These are phyloP conservation scores for Eueremaeus valkanovi DNA, from an alignment of 2,888 invertebrate species.

Conservation along the genomic window DNA sequence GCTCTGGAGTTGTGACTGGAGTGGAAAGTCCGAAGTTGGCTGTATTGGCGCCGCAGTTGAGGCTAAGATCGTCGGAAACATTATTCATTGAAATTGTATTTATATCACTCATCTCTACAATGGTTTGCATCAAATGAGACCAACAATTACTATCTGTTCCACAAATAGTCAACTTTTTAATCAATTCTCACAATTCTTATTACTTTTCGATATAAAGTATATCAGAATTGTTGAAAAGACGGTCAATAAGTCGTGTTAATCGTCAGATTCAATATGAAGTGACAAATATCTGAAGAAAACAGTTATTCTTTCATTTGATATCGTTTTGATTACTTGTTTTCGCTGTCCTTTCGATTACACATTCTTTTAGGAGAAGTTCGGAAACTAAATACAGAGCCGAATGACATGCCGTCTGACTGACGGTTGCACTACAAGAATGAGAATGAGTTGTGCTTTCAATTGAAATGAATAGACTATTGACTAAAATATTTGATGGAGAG, in stretches of 20 bases:
- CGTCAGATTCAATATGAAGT: too few species aligned
- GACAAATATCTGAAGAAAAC: background rate
- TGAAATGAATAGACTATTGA: slow-evolving; percentile 28
- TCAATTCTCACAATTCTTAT: too few species aligned
- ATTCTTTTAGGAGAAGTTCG: background rate
- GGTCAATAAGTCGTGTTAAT: too few species aligned
- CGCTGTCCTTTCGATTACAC: background rate
- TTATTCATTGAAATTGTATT: slow-evolving; percentile 24
- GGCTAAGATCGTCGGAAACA: background rate
- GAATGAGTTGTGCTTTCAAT: slow-evolving; percentile 14
- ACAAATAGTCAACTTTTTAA: too few species aligned
- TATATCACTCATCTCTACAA: background rate
- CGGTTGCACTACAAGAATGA: slow-evolving; percentile 2
- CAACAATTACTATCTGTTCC: too few species aligned
- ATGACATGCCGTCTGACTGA: background rate
- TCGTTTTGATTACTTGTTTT: background rate
- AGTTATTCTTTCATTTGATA: background rate
- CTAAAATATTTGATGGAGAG: background rate
- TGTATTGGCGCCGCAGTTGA: background rate
- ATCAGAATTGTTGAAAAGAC: too few species aligned
- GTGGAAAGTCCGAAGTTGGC: background rate
- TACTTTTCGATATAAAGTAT: too few species aligned
- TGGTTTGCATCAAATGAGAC: too few species aligned
- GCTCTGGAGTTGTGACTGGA: slow-evolving; percentile 37
- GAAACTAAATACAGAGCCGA: background rate